A percentile compares a stretch with the other conserved stretches of the same genome.
Conservation (phyloP, 2,113 vertebrate genomes). For the Rafetus swinhoei region DNA sequence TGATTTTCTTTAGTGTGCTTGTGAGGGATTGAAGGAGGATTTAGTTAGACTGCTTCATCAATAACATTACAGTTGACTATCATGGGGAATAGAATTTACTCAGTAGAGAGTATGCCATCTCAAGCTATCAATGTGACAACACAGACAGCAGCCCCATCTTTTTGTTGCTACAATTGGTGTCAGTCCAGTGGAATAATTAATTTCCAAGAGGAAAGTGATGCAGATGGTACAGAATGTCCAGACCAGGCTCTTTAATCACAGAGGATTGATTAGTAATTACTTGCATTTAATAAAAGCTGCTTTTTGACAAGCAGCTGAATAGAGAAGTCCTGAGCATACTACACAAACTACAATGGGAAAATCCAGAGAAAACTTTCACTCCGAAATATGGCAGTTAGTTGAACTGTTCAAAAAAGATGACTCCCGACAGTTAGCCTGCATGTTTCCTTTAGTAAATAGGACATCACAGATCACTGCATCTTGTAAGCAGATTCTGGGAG, state of each 20-base stretch:
- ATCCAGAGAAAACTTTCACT: background rate
- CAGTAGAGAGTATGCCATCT: background rate
- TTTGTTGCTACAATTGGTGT: background rate
- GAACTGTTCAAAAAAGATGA: background rate
- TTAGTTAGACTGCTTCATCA: conserved; percentile 58
- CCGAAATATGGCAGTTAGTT: background rate
- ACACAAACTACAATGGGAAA: background rate
- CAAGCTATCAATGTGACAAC: conserved; percentile 8
- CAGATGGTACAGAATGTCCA: background rate
- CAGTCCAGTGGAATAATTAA: conserved; percentile 31
- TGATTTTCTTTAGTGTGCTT: conserved; percentile 25
- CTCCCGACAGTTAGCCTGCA: background rate
- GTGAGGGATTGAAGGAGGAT: conserved; percentile 40
- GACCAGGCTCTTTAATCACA: background rate
- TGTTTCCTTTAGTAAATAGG: background rate
- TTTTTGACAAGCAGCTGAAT: background rate
- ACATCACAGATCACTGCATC: too few species aligned
- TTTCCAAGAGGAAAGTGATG: conserved; percentile 18
- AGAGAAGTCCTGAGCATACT: background rate
- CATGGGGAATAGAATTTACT: conserved; percentile 9
- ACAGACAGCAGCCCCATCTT: background rate
- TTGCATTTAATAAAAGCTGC: background rate
- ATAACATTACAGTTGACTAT: conserved; percentile 43
- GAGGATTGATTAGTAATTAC: background rate
- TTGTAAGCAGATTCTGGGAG: background rate